phyloP scores from a whole-genome alignment of 2,113 vertebrate genomes.

The Anoura caudifer region DNA sequence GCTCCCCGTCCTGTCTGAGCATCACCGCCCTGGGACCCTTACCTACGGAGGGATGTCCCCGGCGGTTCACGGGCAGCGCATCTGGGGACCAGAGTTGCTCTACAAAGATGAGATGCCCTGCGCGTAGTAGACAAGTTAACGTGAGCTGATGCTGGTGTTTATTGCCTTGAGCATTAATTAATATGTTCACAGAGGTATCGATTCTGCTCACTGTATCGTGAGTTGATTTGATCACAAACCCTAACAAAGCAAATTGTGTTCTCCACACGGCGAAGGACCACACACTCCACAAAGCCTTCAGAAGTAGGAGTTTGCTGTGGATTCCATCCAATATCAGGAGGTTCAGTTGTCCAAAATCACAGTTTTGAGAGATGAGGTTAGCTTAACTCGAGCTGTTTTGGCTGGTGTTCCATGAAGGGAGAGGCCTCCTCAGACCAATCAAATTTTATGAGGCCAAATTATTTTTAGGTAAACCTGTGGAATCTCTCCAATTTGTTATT shows the following conservation, averaged over 20 bases:
- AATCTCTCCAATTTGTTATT: neutral
- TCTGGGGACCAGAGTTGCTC: neutral
- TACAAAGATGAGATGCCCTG: neutral
- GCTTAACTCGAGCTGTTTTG: neutral
- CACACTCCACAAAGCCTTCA: conserved; percentile 8
- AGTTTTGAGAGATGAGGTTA: conserved; percentile 37
- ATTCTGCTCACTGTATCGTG: neutral
- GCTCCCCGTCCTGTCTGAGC: too few species aligned
- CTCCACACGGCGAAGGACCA: conserved; percentile 8
- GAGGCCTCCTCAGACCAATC: neutral
- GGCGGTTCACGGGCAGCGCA: neutral
- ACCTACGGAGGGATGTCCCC: neutral
- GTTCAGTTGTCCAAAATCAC: conserved; percentile 39
- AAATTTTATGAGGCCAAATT: conserved; percentile 13
- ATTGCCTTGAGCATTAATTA: neutral
- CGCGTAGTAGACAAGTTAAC: too few species aligned
- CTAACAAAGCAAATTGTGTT: neutral
- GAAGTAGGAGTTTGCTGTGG: conserved; percentile 35
- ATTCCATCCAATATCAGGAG: conserved; percentile 3
- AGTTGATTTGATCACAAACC: conserved; percentile 29
- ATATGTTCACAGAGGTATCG: neutral
- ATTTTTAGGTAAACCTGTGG: conserved; percentile 37
- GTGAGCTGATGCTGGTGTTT: neutral
- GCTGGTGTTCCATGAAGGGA: neutral
- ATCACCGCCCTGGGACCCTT: neutral